phyloP scores from a whole-genome alignment of 2,797 vertebrate species.

The Choloepus didactylus region DNA sequence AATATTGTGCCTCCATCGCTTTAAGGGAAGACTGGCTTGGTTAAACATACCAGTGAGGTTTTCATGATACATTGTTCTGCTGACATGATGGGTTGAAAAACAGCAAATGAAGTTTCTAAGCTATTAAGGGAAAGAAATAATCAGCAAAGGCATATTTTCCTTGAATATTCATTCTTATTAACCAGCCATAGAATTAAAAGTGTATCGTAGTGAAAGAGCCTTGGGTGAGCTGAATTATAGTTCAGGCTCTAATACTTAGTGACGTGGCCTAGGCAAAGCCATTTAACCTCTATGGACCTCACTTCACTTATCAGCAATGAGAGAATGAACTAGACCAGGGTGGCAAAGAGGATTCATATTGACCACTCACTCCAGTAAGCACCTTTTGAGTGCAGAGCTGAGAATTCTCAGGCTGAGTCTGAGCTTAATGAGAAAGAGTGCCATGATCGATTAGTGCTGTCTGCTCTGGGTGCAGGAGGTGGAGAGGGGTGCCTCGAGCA shows the following conservation, averaged over 20 bases:
- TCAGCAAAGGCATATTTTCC: background rate
- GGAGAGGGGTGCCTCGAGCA: background rate
- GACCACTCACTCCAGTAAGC: slow-evolving; percentile 31
- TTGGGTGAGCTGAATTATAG: background rate
- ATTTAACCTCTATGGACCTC: background rate
- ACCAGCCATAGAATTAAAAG: slow-evolving; percentile 10
- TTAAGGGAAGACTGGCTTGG: slow-evolving; percentile 20
- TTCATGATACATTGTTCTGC: background rate
- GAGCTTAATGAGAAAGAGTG: background rate
- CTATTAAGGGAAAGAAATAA: background rate
- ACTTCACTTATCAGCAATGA: slow-evolving; percentile 18
- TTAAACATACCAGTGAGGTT: background rate
- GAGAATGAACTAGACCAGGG: slow-evolving; percentile 38
- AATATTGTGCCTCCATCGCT: background rate
- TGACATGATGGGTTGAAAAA: background rate
- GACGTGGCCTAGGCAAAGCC: slow-evolving; percentile 43
- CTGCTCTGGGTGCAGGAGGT: slow-evolving; percentile 37
- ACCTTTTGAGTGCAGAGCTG: slow-evolving; percentile 37
- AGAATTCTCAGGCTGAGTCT: slow-evolving; percentile 19
- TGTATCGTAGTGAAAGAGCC: background rate
- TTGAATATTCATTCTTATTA: slow-evolving; percentile 37
- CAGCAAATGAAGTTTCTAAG: slow-evolving; percentile 11
- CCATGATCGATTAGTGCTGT: background rate
- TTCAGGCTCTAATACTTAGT: slow-evolving; percentile 12
- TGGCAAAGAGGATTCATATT: slow-evolving; percentile 7